phyloP scores from a whole-genome alignment of 2,797 vertebrate species.

The Nyctalus aviator region DNA sequence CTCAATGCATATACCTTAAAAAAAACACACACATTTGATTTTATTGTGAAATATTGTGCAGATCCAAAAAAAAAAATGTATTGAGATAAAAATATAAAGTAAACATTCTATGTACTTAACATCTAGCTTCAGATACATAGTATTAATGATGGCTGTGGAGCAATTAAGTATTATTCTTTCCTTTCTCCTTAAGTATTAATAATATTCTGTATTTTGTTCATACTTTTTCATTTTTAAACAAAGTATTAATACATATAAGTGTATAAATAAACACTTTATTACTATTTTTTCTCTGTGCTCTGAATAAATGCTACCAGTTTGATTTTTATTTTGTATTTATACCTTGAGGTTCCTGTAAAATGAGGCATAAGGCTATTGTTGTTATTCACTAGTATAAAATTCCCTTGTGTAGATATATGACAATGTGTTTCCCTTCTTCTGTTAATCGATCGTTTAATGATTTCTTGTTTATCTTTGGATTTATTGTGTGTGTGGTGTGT shows the following conservation, averaged over 20 bases:
- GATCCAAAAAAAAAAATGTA: background rate
- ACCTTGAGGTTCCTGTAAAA: background rate
- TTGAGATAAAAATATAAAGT: background rate
- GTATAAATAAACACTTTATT: background rate
- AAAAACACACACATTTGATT: background rate
- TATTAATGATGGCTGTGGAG: background rate
- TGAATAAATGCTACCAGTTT: background rate
- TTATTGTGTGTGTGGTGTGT: background rate
- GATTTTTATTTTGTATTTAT: background rate
- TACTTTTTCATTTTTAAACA: background rate
- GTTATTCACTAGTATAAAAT: background rate
- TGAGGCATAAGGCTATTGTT: background rate
- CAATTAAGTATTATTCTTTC: background rate
- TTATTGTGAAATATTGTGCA: background rate
- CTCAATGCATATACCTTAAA: background rate
- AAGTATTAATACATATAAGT: background rate
- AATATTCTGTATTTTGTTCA: background rate
- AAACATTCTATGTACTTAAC: background rate
- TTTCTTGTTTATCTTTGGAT: background rate
- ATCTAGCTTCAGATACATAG: background rate
- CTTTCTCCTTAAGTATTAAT: background rate
- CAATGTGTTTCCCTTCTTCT: background rate
- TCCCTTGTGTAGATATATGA: background rate
- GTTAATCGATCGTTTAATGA: background rate
- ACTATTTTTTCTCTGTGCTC: background rate